Evolutionary conservation across 2,888 invertebrate genomes (phyloP).

Genomic region (Lacanobia oleracea): DNA sequence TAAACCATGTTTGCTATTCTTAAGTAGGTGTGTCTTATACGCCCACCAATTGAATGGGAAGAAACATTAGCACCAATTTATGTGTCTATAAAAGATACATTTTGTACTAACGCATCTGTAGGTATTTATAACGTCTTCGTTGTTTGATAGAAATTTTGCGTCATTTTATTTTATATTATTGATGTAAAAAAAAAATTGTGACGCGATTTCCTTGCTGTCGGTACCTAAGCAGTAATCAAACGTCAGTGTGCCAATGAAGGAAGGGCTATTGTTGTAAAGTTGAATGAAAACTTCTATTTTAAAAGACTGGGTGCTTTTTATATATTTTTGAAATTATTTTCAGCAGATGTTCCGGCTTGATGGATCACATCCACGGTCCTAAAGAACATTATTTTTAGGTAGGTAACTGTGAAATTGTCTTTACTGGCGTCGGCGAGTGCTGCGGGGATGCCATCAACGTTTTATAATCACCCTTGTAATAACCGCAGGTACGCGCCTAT

Average conservation of each 20-base stretch:
- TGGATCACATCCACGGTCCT: conserved; percentile 82
- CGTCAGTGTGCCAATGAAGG: conserved; percentile 90
- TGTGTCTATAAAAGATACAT: not conserved
- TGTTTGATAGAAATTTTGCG: not conserved
- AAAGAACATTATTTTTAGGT: conserved; percentile 80
- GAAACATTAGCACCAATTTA: conserved; percentile 1
- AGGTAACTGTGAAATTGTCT: conserved; percentile 86
- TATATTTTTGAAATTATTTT: conserved; percentile 87
- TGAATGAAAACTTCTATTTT: conserved; percentile 90
- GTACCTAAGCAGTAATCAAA: conserved; percentile 86
- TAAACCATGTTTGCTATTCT: conserved; percentile 12
- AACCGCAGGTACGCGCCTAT: conserved; percentile 33
- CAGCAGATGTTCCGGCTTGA: conserved; percentile 88
- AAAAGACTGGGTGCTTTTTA: conserved; percentile 85
- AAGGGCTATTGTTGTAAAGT: conserved; percentile 88
- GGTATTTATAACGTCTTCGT: not conserved
- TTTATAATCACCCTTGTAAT: conserved; percentile 48
- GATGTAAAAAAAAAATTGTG: not conserved
- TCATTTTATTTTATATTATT: not conserved
- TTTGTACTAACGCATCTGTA: not conserved
- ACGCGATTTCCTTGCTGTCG: conserved; percentile 72
- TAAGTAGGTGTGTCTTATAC: conserved; percentile 29
- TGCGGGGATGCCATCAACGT: conserved; percentile 29
- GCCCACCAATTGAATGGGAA: not conserved
- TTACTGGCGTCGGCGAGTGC: conserved; percentile 58